Base-by-base conservation (phyloP, 2,888 invertebrate genomes). In the Torymus aiolomorphi region DNA sequence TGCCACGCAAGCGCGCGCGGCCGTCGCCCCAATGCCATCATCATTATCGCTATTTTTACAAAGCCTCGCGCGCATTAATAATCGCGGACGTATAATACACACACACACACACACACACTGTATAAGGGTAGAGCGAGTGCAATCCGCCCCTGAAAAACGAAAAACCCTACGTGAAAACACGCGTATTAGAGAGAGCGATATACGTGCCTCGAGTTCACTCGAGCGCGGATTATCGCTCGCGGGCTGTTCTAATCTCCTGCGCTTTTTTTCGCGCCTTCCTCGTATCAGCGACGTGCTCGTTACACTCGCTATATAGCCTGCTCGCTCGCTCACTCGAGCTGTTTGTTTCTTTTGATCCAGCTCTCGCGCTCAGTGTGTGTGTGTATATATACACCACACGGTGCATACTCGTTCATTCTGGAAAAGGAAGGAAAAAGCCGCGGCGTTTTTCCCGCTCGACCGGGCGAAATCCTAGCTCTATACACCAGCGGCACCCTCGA, bases 31-130 rank as follows among this genome's bases (percentile, higher is more conserved):
- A 49, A 73, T 61, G 75, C 59, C 61, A 67, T 65, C 74, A 56
- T 66, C 74, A 51, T 74, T 74, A 5, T 3, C 31, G 65, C 10
- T 42, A 56, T 57, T 74, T 73, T 74, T 65, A 31, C 24, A 42
- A 56, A 11, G 14, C 52, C 18, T 14, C 56, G 20, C 42, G 42
- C 42, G 24, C 74, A 57, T 74, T 65, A 74, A 65, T 74, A 74
- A 74, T 65, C 56, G 65, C 63, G 16, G 13, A 20, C 20, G 20
- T 2, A 20, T 20, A 20, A 20, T n/a, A n/a, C n/a, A n/a, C n/a
- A n/a, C 24, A 24, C 24, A 3, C 31, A 31, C 8, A 42, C 42
- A 8, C 42, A 42, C 8, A 42, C 42, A 42, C 42, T 42, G 42
- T 42, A 31, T 31, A 42, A 10, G 42, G 42, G 5, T 42, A 10